Percentiles rank a stretch among this genome's conserved stretches.
These are phyloP conservation scores for Cisticola juncidis DNA, from an alignment of 2,113 vertebrate species.

Conservation along the genomic window DNA sequence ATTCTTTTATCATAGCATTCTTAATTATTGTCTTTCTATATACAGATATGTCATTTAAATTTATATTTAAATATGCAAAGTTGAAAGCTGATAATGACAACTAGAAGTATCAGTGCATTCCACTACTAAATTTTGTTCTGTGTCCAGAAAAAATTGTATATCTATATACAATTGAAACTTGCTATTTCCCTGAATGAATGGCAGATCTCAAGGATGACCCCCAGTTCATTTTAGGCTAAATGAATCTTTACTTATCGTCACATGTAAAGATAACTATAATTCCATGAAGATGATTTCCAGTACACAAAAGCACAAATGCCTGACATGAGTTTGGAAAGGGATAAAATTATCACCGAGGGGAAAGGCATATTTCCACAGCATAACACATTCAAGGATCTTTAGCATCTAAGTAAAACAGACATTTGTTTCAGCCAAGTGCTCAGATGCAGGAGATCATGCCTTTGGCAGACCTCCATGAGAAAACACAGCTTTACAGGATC, in stretches of 20 bases:
- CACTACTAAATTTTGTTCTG: not conserved
- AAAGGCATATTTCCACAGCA: not conserved
- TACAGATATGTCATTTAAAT: not conserved
- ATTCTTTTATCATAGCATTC: not conserved
- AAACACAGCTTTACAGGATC: not conserved
- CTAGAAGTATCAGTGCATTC: not conserved
- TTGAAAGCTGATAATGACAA: not conserved
- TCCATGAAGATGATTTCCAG: not conserved
- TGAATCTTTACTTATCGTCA: not conserved
- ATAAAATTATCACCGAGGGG: not conserved
- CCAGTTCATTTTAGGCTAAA: not conserved
- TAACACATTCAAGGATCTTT: not conserved
- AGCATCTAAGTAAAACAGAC: not conserved
- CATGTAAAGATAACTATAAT: not conserved
- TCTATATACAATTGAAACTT: not conserved
- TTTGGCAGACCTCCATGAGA: accelerated
- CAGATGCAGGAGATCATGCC: not conserved
- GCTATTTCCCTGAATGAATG: not conserved
- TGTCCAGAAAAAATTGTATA: not conserved
- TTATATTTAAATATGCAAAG: not conserved
- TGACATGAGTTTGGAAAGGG: not conserved
- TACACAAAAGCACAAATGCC: not conserved
- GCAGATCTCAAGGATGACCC: not conserved
- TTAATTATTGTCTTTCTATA: not conserved
- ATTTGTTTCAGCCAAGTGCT: not conserved